A percentile compares a stretch with the other conserved stretches of the same genome.
Evolutionary conservation across 2,888 invertebrate species (phyloP).

Genomic region (Deilephila porcellus): DNA sequence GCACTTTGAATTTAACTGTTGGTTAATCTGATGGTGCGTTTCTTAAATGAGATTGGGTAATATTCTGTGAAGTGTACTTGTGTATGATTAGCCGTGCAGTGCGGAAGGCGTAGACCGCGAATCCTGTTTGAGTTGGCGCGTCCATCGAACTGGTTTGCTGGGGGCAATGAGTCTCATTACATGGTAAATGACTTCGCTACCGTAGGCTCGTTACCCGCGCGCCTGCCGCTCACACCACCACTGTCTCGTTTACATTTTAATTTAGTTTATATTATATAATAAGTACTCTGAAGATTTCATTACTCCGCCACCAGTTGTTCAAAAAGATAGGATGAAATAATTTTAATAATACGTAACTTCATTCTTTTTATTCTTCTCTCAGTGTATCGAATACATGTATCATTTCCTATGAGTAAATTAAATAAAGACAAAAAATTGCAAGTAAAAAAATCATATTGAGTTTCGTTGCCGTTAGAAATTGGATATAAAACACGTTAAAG

Average conservation of each 20-base stretch:
- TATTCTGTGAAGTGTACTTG: slow-evolving; percentile 26
- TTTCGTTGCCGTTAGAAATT: background rate
- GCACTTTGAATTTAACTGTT: slow-evolving; percentile 55
- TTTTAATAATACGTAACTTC: too few species aligned
- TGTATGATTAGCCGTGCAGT: slow-evolving; percentile 59
- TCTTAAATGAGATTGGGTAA: slow-evolving; percentile 13
- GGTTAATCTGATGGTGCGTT: slow-evolving; percentile 46
- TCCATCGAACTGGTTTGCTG: slow-evolving; percentile 64
- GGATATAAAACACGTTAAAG: background rate
- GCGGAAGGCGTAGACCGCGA: slow-evolving; percentile 64
- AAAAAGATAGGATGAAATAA: background rate
- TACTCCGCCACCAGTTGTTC: background rate
- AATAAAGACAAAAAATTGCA: too few species aligned
- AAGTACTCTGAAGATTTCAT: background rate
- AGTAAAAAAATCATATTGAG: background rate
- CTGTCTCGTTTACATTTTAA: slow-evolving; percentile 43
- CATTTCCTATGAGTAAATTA: too few species aligned
- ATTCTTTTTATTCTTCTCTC: too few species aligned
- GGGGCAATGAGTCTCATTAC: slow-evolving; percentile 60
- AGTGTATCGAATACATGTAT: too few species aligned
- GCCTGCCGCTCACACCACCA: background rate
- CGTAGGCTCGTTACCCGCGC: slow-evolving; percentile 33
- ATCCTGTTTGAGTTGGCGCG: slow-evolving; percentile 67
- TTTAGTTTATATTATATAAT: background rate
- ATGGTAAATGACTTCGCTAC: slow-evolving; percentile 54